phyloP scores from a whole-genome alignment of 1,140 invertebrate species.

The Scaptomyza pallida region DNA sequence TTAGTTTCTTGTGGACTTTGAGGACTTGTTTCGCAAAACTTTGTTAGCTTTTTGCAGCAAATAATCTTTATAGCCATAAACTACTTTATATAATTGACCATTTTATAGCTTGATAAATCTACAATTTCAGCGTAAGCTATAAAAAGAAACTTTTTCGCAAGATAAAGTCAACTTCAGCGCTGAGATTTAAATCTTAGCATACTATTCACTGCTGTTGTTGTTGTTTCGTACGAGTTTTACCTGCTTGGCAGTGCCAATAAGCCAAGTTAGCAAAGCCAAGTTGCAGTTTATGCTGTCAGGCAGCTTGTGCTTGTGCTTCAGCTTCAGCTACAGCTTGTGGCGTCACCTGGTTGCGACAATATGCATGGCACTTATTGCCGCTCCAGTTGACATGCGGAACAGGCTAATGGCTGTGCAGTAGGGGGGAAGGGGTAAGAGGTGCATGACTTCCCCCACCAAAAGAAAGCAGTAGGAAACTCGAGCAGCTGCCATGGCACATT shows the following conservation, averaged over 20 bases:
- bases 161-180: slow-evolving; percentile 21
- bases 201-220: neutral
- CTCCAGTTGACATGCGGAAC: slow-evolving; percentile 74
- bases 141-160: slow-evolving; percentile 5
- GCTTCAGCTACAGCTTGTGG: slow-evolving; percentile 4
- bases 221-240: slow-evolving; percentile 4
- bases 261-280: slow-evolving; percentile 30
- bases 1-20: neutral
- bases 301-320: neutral
- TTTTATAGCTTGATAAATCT: slow-evolving; percentile 20
- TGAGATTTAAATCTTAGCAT: slow-evolving; percentile 11
- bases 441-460: slow-evolving; percentile 4
- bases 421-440: neutral
- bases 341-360: slow-evolving; percentile 66
- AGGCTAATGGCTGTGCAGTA: slow-evolving; percentile 49
- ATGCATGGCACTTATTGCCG: slow-evolving; percentile 79
- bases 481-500: slow-evolving; percentile 39
- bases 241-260: slow-evolving; percentile 29
- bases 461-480: slow-evolving; percentile 25
- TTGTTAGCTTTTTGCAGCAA: neutral
- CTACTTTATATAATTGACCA: slow-evolving; percentile 17
- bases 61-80: neutral
- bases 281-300: slow-evolving; percentile 29
- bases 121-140: slow-evolving; percentile 5
- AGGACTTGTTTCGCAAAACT: neutral